Evolutionary conservation across 2,888 invertebrate genomes (phyloP).

Genomic region (Amphipoea oculea): DNA sequence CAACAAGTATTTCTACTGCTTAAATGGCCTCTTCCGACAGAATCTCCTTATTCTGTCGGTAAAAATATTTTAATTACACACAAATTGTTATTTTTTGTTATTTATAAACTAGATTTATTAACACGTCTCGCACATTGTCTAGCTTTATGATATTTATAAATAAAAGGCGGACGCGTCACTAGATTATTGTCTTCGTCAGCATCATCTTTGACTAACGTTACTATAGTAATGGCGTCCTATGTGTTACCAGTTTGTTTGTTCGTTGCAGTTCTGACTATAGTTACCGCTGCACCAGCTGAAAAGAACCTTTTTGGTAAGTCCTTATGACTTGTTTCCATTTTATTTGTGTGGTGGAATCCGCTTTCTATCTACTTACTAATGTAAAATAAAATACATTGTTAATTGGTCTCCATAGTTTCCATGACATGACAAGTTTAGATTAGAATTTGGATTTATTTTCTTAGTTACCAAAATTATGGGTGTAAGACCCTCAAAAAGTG

Average conservation of each 20-base stretch:
- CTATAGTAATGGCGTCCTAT: slow-evolving; percentile 20
- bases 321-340: background rate
- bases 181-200: background rate
- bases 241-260: slow-evolving; percentile 18
- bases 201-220: slow-evolving; percentile 9
- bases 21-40: background rate
- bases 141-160: slow-evolving; percentile 16
- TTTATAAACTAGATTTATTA: background rate
- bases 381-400: background rate
- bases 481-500: background rate
- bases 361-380: background rate
- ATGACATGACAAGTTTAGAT: background rate
- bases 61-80: slow-evolving; percentile 8
- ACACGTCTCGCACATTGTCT: background rate
- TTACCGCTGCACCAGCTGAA: slow-evolving; percentile 32
- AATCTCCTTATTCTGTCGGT: background rate
- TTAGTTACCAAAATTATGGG: background rate
- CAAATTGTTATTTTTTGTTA: slow-evolving; percentile 2
- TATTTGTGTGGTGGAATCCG: background rate
- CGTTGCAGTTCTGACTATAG: slow-evolving; percentile 15
- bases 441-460: background rate
- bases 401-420: background rate
- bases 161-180: background rate
- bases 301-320: slow-evolving; percentile 14
- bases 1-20: background rate